phyloP scores from a whole-genome alignment of 2,888 invertebrate species.

The Hemicrepidius hirtus region DNA sequence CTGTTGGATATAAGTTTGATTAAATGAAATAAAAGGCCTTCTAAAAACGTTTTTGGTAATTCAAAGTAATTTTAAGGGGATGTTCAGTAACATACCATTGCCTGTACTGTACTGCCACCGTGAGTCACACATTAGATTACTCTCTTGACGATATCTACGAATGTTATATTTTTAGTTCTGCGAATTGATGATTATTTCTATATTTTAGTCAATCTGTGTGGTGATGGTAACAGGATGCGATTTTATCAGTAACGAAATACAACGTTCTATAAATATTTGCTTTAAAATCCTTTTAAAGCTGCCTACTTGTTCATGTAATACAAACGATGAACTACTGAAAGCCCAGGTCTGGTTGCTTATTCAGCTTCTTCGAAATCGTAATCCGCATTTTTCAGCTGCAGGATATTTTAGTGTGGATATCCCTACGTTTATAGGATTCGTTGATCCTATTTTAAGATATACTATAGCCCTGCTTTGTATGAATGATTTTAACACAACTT shows the following conservation, averaged over 20 bases:
- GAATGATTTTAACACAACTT: too few relatives aligned
- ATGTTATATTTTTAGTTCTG: too few relatives aligned
- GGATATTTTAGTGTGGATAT: constrained; percentile 60
- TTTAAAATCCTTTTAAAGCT: constrained; percentile 10
- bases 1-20: too few relatives aligned
- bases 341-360: not conserved
- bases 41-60: too few relatives aligned
- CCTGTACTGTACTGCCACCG: too few relatives aligned
- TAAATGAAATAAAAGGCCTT: too few relatives aligned
- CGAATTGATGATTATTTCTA: too few relatives aligned
- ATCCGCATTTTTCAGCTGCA: constrained; percentile 54
- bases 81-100: too few relatives aligned
- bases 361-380: not conserved
- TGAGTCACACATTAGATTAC: too few relatives aligned
- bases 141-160: too few relatives aligned
- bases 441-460: constrained; percentile 49
- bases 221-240: constrained; percentile 11
- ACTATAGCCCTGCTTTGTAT: constrained; percentile 38
- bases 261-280: not conserved
- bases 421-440: constrained; percentile 50
- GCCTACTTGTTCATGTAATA: not conserved
- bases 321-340: not conserved
- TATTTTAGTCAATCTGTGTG: not conserved
- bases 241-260: not conserved
- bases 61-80: too few relatives aligned